phyloP scores from a whole-genome alignment of 2,797 vertebrate genomes.

The Sandelia bainsii region DNA sequence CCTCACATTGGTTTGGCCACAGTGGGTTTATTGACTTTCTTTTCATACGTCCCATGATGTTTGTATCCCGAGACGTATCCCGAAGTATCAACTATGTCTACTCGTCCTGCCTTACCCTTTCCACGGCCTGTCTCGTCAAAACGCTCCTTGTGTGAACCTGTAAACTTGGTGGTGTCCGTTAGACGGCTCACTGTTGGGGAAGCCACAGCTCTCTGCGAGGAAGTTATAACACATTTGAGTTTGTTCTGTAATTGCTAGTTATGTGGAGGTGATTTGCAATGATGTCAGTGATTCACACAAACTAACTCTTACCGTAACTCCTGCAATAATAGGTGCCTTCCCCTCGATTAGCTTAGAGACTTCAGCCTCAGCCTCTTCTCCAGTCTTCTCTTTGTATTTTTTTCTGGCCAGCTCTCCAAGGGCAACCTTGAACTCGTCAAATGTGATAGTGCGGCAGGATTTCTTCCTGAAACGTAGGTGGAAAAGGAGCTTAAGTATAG shows the following conservation, averaged over 20 bases:
- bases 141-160: conserved; percentile 96
- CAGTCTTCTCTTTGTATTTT: conserved; percentile 91
- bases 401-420: conserved; percentile 92
- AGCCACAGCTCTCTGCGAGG: conserved; percentile 72
- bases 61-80: conserved; percentile 98
- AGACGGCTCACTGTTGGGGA: conserved; percentile 90
- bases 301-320: conserved; percentile 82
- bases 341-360: conserved; percentile 93
- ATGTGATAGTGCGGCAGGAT: conserved; percentile 93
- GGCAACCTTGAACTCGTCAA: conserved; percentile 92
- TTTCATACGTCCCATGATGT: conserved; percentile 93
- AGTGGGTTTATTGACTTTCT: conserved; percentile 88
- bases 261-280: background rate
- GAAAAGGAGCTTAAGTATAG: conserved; percentile 23
- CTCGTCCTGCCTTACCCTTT: conserved; percentile 94
- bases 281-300: background rate
- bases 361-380: conserved; percentile 91
- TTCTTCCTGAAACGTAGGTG: conserved; percentile 87
- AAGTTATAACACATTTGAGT: conserved; percentile 6
- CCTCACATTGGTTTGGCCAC: conserved; percentile 80
- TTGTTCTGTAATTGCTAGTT: background rate
- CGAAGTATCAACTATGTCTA: conserved; percentile 92
- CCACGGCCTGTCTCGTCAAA: conserved; percentile 93
- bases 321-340: conserved; percentile 90
- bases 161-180: conserved; percentile 95